These are phyloP conservation scores for Neogobius melanostomus DNA, from an alignment of 2,113 vertebrate genomes.

Conservation along the genomic window DNA sequence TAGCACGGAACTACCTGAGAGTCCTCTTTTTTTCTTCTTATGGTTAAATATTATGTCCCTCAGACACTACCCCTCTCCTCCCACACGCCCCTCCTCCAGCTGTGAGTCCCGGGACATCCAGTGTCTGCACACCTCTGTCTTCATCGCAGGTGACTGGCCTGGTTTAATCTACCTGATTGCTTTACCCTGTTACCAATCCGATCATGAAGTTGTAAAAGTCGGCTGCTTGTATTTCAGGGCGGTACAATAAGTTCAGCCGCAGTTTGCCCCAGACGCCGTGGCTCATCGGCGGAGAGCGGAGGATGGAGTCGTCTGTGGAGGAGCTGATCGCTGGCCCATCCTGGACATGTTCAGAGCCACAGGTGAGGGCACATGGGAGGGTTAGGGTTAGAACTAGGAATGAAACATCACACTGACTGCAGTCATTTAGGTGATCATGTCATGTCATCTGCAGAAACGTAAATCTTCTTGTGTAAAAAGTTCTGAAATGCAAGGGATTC, in stretches of 20 bases:
- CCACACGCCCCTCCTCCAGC: slow-evolving; percentile 69
- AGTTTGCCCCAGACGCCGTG: slow-evolving; percentile 95
- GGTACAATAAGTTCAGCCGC: slow-evolving; percentile 97
- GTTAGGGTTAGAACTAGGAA: neutral
- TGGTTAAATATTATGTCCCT: neutral
- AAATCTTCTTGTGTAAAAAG: too few relatives aligned
- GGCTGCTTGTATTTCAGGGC: slow-evolving; percentile 69
- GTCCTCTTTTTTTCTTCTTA: too few relatives aligned
- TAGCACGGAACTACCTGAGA: too few relatives aligned
- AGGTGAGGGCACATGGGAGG: slow-evolving; percentile 74
- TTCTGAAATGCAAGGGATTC: neutral
- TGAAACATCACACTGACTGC: too few relatives aligned
- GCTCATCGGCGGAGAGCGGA: slow-evolving; percentile 95
- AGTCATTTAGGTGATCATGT: too few relatives aligned
- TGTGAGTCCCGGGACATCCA: slow-evolving; percentile 83
- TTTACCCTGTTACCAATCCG: too few relatives aligned
- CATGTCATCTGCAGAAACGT: too few relatives aligned
- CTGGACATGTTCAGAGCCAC: slow-evolving; percentile 84
- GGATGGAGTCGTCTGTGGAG: slow-evolving; percentile 97
- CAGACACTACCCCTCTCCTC: slow-evolving; percentile 86
- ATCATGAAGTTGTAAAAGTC: too few relatives aligned
- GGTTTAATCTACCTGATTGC: too few relatives aligned
- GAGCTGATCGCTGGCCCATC: slow-evolving; percentile 91
- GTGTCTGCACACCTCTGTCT: slow-evolving; percentile 88
- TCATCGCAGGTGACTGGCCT: slow-evolving; percentile 84